Evolutionary conservation across 1,140 invertebrate species (phyloP).

Genomic region (Heliconius hewitsoni): DNA sequence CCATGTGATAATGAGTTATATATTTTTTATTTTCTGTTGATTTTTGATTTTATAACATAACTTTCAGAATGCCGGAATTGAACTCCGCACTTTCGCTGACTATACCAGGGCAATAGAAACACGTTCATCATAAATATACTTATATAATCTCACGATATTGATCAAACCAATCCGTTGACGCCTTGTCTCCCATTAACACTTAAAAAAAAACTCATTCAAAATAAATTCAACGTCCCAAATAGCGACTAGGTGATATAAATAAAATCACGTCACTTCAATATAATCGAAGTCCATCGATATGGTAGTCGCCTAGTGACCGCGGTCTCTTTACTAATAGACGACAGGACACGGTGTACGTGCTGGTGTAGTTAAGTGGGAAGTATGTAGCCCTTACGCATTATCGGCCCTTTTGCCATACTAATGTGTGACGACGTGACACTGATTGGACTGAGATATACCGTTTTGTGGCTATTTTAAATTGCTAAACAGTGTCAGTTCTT

Average conservation of each 20-base stretch:
- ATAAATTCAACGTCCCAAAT: no score
- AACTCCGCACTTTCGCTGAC: no score
- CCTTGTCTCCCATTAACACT: no score
- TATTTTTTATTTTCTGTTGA: no score
- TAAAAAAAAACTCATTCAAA: no score
- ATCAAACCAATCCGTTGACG: no score
- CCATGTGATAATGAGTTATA: no score
- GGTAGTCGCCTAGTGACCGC: slow-evolving; percentile 23
- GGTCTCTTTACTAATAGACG: slow-evolving; percentile 23
- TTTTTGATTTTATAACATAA: no score
- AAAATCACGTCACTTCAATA: neutral
- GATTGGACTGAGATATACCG: slow-evolving; percentile 15
- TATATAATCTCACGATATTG: no score
- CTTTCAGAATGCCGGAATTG: no score
- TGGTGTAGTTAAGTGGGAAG: slow-evolving; percentile 6
- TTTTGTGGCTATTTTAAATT: slow-evolving; percentile 1
- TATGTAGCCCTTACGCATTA: slow-evolving; percentile 9
- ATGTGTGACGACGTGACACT: slow-evolving; percentile 21
- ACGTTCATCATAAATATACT: no score
- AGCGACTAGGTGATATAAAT: neutral
- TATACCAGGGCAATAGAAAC: no score
- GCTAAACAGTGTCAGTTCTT: neutral
- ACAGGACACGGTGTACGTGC: slow-evolving; percentile 27
- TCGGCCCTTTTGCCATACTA: slow-evolving; percentile 27
- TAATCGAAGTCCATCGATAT: neutral